These are phyloP conservation scores for Gymnogyps californianus DNA, from an alignment of 2,113 vertebrate species.

Conservation along the genomic window DNA sequence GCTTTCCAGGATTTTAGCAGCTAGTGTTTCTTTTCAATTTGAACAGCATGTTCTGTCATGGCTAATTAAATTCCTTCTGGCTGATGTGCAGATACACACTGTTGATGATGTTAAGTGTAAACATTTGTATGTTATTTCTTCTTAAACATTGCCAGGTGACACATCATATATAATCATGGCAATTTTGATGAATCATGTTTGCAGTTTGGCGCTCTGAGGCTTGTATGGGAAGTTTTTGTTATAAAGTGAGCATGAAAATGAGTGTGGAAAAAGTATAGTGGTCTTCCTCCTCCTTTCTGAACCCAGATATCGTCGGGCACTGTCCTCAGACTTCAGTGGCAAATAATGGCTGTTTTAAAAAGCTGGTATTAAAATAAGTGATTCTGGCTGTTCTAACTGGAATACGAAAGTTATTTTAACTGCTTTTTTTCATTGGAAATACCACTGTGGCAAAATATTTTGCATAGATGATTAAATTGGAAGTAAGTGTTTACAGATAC, in stretches of 20 bases:
- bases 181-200: slow-evolving; percentile 39
- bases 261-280: neutral
- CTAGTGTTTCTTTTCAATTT: slow-evolving; percentile 42
- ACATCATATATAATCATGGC: slow-evolving; percentile 35
- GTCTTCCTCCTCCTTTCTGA: neutral
- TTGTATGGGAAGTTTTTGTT: neutral
- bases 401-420: neutral
- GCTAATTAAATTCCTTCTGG: slow-evolving; percentile 60
- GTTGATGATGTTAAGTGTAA: slow-evolving; percentile 55
- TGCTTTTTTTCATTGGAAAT: neutral
- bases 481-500: neutral
- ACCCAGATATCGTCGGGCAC: neutral
- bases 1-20: slow-evolving; percentile 61
- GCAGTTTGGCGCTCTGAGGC: neutral
- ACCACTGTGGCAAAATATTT: neutral
- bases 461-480: neutral
- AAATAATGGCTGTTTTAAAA: neutral
- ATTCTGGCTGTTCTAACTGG: neutral
- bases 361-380: neutral
- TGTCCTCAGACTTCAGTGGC: neutral
- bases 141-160: slow-evolving; percentile 39
- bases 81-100: slow-evolving; percentile 59
- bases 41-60: slow-evolving; percentile 59
- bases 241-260: neutral
- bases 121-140: slow-evolving; percentile 56